These are phyloP conservation scores for Germaria angustata DNA, from an alignment of 2,888 invertebrate species.

Conservation along the genomic window DNA sequence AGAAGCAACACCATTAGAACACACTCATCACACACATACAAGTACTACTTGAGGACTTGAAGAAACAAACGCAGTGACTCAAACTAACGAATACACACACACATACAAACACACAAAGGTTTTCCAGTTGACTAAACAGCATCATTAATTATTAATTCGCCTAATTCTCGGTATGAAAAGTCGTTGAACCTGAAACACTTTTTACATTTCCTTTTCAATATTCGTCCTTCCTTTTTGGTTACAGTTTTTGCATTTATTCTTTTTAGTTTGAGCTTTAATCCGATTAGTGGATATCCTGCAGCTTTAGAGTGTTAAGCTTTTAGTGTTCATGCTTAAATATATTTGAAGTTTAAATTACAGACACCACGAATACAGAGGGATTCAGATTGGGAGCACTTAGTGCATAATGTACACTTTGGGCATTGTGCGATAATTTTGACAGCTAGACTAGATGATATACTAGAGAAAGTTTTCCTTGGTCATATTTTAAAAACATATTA, in stretches of 20 bases:
- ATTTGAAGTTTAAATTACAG: too few species aligned
- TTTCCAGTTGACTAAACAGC: conserved; percentile 2
- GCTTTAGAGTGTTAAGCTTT: not conserved
- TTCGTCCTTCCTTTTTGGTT: not conserved
- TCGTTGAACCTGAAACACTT: conserved; percentile 72
- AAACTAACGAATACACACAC: not conserved
- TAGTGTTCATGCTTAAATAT: not conserved
- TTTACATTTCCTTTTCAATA: not conserved
- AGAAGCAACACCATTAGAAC: conserved; percentile 15
- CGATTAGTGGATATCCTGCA: conserved; percentile 1
- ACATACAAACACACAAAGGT: not conserved
- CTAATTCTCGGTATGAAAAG: conserved; percentile 72
- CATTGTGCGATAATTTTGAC: too few species aligned
- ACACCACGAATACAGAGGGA: too few species aligned
- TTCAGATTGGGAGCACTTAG: too few species aligned
- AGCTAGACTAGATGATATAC: too few species aligned
- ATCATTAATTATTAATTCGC: conserved; percentile 75
- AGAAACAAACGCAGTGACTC: too few species aligned
- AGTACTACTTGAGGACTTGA: too few species aligned
- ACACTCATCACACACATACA: not conserved
- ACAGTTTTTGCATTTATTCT: not conserved
- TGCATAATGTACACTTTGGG: too few species aligned
- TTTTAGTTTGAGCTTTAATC: conserved; percentile 9
- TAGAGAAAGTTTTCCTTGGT: too few species aligned
- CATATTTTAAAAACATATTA: too few species aligned